Evolutionary conservation across 2,113 vertebrate genomes (phyloP).

Genomic region (Pygoscelis adeliae): DNA sequence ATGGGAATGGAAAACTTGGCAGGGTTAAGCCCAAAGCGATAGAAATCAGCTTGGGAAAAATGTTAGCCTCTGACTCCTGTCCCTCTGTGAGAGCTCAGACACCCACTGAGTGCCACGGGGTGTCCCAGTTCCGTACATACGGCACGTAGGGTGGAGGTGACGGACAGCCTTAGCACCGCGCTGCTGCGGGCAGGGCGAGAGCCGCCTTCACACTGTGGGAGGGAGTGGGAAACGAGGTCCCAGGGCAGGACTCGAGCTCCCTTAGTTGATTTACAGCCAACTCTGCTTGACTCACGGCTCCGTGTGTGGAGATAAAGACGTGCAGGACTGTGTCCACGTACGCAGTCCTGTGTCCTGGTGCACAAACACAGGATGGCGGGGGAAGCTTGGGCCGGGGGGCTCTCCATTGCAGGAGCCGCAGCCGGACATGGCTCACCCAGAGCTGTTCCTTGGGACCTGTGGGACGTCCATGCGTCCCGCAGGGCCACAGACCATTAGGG

Average conservation of each 20-base stretch:
- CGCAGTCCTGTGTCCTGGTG: rapidly evolving
- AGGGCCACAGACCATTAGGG: rapidly evolving
- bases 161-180: rapidly evolving
- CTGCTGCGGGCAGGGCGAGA: rapidly evolving
- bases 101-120: rapidly evolving
- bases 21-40: rapidly evolving
- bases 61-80: rapidly evolving
- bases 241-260: neutral
- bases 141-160: neutral
- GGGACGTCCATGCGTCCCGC: rapidly evolving
- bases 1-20: rapidly evolving
- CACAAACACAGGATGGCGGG: neutral
- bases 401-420: too few species aligned
- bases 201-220: rapidly evolving
- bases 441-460: neutral
- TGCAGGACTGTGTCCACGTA: rapidly evolving
- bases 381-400: too few species aligned
- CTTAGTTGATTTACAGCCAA: neutral
- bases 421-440: neutral
- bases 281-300: neutral
- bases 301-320: rapidly evolving
- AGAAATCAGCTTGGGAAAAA: neutral
- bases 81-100: neutral
- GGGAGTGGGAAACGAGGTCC: neutral
- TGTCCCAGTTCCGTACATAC: rapidly evolving